Evolutionary conservation across 2,888 invertebrate species (phyloP).

Genomic region (Apodemia duryi): DNA sequence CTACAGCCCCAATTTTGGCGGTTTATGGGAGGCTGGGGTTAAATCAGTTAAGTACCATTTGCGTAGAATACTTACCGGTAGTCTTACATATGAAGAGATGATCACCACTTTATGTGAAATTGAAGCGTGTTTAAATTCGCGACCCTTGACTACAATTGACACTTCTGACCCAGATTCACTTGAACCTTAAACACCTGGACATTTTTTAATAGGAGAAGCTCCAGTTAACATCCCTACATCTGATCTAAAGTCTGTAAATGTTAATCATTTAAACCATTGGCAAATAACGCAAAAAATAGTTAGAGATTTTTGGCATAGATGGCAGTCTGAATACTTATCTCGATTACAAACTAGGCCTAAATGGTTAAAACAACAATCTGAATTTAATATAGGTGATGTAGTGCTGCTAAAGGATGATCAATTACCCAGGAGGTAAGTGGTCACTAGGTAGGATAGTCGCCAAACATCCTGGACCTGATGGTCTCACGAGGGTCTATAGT

Average conservation of each 20-base stretch:
- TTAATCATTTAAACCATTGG: conserved; percentile 19
- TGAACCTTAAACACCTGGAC: conserved; percentile 11
- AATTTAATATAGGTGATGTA: not conserved
- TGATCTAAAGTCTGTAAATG: not conserved
- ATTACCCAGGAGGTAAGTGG: not conserved
- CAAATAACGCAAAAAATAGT: conserved; percentile 19
- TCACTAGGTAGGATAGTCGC: too few relatives aligned
- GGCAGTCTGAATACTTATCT: conserved; percentile 2
- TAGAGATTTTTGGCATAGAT: conserved; percentile 19
- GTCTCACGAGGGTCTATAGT: too few relatives aligned
- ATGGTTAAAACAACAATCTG: too few relatives aligned
- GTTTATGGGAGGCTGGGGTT: conserved; percentile 32
- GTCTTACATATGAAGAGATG: conserved; percentile 29
- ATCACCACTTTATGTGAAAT: conserved; percentile 27
- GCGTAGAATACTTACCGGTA: conserved; percentile 21
- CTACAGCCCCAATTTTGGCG: conserved; percentile 30
- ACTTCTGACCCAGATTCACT: conserved; percentile 6
- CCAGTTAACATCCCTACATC: too few relatives aligned
- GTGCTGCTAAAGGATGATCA: not conserved
- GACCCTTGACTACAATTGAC: conserved; percentile 21
- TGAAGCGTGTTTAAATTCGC: conserved; percentile 31
- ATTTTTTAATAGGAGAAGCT: conserved; percentile 17
- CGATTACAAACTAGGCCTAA: too few relatives aligned
- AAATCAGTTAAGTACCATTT: conserved; percentile 26
- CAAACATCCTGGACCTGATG: too few relatives aligned